Conservation (phyloP, 2,888 invertebrate genomes). For the Schrankia costaestrigalis region DNA sequence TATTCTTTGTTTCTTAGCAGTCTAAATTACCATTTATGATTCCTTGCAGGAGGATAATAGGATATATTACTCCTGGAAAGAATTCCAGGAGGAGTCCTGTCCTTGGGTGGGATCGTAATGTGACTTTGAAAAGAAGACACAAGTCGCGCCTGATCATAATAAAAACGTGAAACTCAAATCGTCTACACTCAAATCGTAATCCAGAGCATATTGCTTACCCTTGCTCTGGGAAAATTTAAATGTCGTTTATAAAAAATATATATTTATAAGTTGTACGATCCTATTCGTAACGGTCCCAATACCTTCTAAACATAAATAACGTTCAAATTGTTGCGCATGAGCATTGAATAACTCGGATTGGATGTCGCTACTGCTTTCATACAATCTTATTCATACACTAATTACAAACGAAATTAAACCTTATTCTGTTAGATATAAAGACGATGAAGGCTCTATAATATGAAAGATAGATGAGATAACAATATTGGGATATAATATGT, state of each 20-base stretch:
- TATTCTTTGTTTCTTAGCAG: too few relatives aligned
- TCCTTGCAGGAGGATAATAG: too few relatives aligned
- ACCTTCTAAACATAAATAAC: conserved; percentile 58
- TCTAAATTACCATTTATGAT: too few relatives aligned
- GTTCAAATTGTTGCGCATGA: conserved; percentile 44
- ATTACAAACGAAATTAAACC: conserved; percentile 1
- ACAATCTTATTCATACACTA: conserved; percentile 10
- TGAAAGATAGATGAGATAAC: conserved; percentile 26
- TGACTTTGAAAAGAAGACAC: too few relatives aligned
- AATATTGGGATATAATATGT: conserved; percentile 45
- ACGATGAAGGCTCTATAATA: neutral
- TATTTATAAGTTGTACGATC: conserved; percentile 44
- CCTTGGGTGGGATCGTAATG: too few relatives aligned
- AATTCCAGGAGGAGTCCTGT: too few relatives aligned
- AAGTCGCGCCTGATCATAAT: too few relatives aligned
- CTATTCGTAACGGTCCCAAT: too few relatives aligned
- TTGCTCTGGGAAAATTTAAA: conserved; percentile 16
- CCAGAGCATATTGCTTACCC: too few relatives aligned
- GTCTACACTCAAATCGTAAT: too few relatives aligned
- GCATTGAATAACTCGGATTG: conserved; percentile 42
- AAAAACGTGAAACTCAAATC: too few relatives aligned
- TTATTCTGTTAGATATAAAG: neutral
- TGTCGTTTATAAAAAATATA: conserved; percentile 32
- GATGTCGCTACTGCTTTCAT: conserved; percentile 43
- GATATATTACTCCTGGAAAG: too few relatives aligned